Base-by-base conservation (phyloP, 2,888 invertebrate genomes). In the Catocala nupta region DNA sequence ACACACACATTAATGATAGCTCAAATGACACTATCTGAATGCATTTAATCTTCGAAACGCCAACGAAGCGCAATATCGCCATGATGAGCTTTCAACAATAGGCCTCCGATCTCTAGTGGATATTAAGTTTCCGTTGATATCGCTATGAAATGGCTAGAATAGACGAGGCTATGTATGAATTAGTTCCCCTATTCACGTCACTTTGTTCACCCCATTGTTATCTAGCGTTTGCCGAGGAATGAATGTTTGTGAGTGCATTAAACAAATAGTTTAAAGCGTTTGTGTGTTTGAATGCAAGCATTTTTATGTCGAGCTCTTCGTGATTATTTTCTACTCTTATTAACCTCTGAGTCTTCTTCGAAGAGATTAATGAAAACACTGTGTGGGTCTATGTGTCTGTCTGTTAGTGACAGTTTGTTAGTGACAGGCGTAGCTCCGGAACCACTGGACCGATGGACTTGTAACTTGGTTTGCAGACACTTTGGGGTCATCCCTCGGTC, bases 91-190 rank as follows among this genome's bases (percentile, higher is more conserved):
- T 34, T 48, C 12, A 58, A 68, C 88, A 90, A 91, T 90, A 81
- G 85, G 66, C 81, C 73, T 83, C 86, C 86, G 84, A 90, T 90
- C 88, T 90, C 85, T 79, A 72, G 76, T 81, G 82, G 89, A 89
- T 90, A 91, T 91, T 90, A 90, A 87, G 87, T 88, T 89, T 89
- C 90, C 88, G 88, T 81, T 77, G 81, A 79, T 79, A 79, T 82
- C 77, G 87, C 87, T 85, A 82, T 88, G 85, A 82, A 84, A 84
- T 73, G 77, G 70, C 71, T 68, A 55, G 71, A 63, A 72, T 79
- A 73, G 71, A 63, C 70, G 77, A 68, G 73, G 63, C 63, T 60
- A 45, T 63, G 68, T 64, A 69, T 73, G 71, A 73, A 75, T 76
- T 75, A 75, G 75, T 63, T 59, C 50, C 45, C 36, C 71, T 55